A percentile compares a stretch with the other conserved stretches of the same genome.
Evolutionary conservation across 2,797 vertebrate species (phyloP).

Genomic region (Morelia viridis): DNA sequence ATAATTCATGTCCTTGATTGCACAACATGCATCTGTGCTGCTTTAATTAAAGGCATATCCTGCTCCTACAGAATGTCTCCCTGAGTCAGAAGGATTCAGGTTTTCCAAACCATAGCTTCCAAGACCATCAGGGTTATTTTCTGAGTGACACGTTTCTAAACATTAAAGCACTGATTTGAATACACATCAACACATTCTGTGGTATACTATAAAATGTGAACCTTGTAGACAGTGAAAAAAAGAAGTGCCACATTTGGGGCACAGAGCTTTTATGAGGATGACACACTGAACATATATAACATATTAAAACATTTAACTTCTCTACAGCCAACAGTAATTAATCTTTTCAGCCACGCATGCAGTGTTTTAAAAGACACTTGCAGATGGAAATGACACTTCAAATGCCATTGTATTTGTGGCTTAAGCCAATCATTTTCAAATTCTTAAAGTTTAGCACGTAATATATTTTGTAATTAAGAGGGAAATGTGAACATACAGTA

Average conservation of each 20-base stretch:
- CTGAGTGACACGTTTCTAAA: slow-evolving; percentile 81
- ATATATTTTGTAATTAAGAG: slow-evolving; percentile 70
- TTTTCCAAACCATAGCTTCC: slow-evolving; percentile 69
- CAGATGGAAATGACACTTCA: slow-evolving; percentile 45
- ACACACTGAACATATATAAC: slow-evolving; percentile 75
- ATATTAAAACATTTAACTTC: slow-evolving; percentile 76
- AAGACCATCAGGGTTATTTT: slow-evolving; percentile 79
- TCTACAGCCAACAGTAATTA: slow-evolving; percentile 76
- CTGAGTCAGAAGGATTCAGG: slow-evolving; percentile 58
- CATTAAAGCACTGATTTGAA: slow-evolving; percentile 80
- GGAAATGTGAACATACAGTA: slow-evolving; percentile 72
- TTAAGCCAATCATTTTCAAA: slow-evolving; percentile 23
- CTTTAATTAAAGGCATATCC: slow-evolving; percentile 62
- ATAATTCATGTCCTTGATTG: slow-evolving; percentile 28
- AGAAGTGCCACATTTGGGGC: slow-evolving; percentile 77
- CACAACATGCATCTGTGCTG: slow-evolving; percentile 8
- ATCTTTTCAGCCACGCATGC: slow-evolving; percentile 71
- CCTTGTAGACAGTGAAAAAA: slow-evolving; percentile 79
- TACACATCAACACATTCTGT: slow-evolving; percentile 81
- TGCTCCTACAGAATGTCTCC: slow-evolving; percentile 54
- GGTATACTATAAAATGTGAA: slow-evolving; percentile 76
- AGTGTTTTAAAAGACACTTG: slow-evolving; percentile 69
- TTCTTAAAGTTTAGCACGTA: slow-evolving; percentile 57
- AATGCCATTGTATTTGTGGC: slow-evolving; percentile 53
- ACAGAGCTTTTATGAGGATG: slow-evolving; percentile 71